Evolutionary conservation across 2,888 invertebrate genomes (phyloP).

Genomic region (Galerucella pusilla): DNA sequence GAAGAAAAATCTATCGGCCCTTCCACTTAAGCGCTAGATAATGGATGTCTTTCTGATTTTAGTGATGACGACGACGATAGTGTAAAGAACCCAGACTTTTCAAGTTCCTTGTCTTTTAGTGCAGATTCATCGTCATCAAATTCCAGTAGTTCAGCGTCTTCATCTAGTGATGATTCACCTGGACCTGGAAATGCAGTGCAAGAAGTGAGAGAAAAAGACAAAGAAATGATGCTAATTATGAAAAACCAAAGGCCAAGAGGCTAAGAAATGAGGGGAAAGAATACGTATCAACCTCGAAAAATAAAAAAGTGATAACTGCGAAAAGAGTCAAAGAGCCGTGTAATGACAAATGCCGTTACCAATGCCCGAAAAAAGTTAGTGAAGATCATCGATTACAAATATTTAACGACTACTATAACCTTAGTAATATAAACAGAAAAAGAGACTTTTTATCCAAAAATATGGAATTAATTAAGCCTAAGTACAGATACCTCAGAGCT

Average conservation of each 20-base stretch:
- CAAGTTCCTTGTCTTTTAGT: no score
- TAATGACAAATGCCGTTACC: not conserved
- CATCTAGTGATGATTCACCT: not conserved
- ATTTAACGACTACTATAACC: conserved; percentile 21
- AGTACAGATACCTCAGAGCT: conserved; percentile 18
- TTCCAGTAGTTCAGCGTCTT: not conserved
- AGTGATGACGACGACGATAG: no score
- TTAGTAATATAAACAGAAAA: conserved; percentile 21
- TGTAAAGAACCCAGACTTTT: no score
- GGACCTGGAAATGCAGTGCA: not conserved
- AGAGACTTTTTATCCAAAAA: conserved; percentile 20
- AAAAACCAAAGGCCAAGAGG: conserved; percentile 6
- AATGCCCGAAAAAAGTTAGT: conserved; percentile 4
- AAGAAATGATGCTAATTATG: conserved; percentile 9
- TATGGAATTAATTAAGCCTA: conserved; percentile 18
- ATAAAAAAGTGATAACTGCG: conserved; percentile 6
- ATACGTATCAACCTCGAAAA: conserved; percentile 17
- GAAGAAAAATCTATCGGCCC: no score
- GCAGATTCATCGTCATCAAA: no score
- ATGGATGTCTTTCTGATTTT: no score
- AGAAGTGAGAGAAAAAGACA: not conserved
- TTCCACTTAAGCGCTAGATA: no score
- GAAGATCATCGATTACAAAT: conserved; percentile 9
- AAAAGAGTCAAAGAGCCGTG: no score
- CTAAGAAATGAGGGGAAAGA: conserved; percentile 16